Percentiles rank a stretch among this genome's conserved stretches.
Conservation (phyloP, 2,888 invertebrate species). For the Dryadula phaetusa region DNA sequence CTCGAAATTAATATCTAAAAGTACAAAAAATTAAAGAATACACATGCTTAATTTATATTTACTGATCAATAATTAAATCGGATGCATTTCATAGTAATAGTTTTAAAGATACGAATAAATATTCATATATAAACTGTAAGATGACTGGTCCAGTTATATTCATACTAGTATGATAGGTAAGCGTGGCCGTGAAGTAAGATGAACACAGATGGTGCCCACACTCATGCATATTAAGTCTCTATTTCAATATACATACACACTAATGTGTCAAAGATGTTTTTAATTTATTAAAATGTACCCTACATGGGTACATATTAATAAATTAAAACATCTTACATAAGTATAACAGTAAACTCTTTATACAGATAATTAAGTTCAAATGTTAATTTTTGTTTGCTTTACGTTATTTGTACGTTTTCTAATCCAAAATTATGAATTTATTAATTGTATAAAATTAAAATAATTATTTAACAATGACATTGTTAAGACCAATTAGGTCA, state of each 20-base stretch:
- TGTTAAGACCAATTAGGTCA: neutral
- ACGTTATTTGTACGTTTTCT: neutral
- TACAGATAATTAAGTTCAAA: neutral
- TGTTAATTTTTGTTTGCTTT: neutral
- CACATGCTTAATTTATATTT: too few relatives aligned
- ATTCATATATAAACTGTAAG: neutral
- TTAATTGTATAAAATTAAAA: too few relatives aligned
- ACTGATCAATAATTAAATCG: neutral
- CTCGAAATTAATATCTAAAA: neutral
- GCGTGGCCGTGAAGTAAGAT: slow-evolving; percentile 14
- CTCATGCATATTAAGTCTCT: slow-evolving; percentile 1
- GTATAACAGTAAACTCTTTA: neutral
- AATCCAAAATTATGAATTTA: too few relatives aligned
- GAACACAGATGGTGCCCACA: slow-evolving; percentile 12
- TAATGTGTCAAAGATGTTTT: neutral
- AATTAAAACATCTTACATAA: too few relatives aligned
- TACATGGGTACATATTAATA: too few relatives aligned
- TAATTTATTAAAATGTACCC: neutral
- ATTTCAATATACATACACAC: slow-evolving; percentile 1
- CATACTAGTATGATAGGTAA: neutral
- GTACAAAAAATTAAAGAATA: neutral
- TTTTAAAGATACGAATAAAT: neutral
- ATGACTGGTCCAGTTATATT: slow-evolving; percentile 1
- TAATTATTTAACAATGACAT: neutral
- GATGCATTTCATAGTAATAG: neutral